Percentiles rank a stretch among this genome's conserved stretches.
These are phyloP conservation scores for Lycorma delicatula DNA, from an alignment of 1,140 invertebrate genomes.

Conservation along the genomic window DNA sequence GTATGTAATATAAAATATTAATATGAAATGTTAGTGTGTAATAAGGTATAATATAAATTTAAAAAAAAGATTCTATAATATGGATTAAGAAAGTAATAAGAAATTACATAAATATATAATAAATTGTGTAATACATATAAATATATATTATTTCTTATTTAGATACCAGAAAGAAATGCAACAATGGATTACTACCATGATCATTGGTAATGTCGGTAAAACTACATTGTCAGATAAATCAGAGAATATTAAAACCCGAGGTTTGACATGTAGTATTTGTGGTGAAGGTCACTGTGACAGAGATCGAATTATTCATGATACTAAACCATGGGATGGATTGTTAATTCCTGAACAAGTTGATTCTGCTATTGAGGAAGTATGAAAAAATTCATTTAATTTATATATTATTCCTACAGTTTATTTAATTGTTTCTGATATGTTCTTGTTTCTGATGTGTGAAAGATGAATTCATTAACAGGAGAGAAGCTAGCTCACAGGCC, in stretches of 20 bases:
- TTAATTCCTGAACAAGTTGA: slow-evolving; percentile 54
- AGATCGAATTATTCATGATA: slow-evolving; percentile 39
- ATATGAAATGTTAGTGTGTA: background rate
- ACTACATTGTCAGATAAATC: background rate
- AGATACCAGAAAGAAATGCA: slow-evolving; percentile 11
- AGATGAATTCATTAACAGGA: background rate
- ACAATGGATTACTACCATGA: background rate
- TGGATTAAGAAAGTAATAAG: too few relatives aligned
- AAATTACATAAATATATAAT: too few relatives aligned
- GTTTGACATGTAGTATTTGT: slow-evolving; percentile 21
- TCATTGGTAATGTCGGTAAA: background rate
- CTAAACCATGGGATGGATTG: slow-evolving; percentile 55
- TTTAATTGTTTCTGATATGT: background rate
- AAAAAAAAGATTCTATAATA: background rate
- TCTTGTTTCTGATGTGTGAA: background rate
- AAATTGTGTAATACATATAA: too few relatives aligned
- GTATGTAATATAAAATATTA: background rate
- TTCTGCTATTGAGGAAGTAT: slow-evolving; percentile 58
- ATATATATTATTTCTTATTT: slow-evolving; percentile 5
- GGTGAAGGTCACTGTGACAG: slow-evolving; percentile 39
- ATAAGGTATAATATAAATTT: background rate
- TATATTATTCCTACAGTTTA: background rate
- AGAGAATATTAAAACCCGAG: background rate
- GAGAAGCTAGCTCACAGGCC: background rate
- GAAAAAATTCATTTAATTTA: slow-evolving; percentile 21